Conservation (phyloP, 2,113 vertebrate species). For the Pachycephala philippinensis region DNA sequence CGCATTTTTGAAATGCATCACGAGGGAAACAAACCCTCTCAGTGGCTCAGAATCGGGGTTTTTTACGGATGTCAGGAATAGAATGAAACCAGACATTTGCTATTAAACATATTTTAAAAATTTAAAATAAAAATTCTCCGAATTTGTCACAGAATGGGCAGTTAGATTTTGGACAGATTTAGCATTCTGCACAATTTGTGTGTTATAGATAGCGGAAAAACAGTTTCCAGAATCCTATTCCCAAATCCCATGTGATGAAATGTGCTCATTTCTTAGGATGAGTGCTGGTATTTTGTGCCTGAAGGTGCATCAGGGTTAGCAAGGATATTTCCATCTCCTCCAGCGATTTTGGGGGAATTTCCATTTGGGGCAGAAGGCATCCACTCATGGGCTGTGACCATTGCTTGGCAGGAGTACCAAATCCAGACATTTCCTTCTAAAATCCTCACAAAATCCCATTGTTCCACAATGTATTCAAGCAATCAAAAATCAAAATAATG, state of each 20-base stretch:
- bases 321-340: neutral
- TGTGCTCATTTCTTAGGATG: neutral
- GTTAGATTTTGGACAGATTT: neutral
- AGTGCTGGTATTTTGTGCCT: neutral
- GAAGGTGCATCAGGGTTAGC: neutral
- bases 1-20: neutral
- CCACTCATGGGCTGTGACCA: accelerated
- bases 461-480: neutral
- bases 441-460: neutral
- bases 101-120: neutral
- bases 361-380: neutral
- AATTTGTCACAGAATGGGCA: neutral
- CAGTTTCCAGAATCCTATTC: neutral
- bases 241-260: neutral
- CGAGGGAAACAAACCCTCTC: neutral
- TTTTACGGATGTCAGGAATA: neutral
- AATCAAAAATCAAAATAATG: neutral
- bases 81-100: neutral
- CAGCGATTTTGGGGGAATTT: neutral
- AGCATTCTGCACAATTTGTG: neutral
- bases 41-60: neutral
- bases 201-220: neutral
- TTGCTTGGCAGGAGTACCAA: neutral
- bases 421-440: neutral
- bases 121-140: neutral